A percentile compares a stretch with the other conserved stretches of the same genome.
Evolutionary conservation across 1,140 invertebrate genomes (phyloP).

Genomic region (Bilobella aurantiaca): DNA sequence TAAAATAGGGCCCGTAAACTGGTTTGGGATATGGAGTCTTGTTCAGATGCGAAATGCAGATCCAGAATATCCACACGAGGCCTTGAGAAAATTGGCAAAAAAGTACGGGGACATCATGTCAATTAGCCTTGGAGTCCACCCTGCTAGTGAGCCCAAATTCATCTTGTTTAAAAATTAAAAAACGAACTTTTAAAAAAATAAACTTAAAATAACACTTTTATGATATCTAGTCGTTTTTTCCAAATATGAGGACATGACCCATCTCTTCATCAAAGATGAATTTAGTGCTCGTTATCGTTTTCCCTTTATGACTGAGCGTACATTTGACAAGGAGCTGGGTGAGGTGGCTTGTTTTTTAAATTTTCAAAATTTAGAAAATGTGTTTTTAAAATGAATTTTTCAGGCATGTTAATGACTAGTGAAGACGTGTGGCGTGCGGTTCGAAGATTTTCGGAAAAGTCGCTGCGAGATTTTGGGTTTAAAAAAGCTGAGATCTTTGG

Average conservation of each 20-base stretch:
- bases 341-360: not conserved
- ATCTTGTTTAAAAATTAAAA: not conserved
- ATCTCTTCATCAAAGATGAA: not conserved
- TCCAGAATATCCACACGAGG: constrained; percentile 4
- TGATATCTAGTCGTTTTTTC: not conserved
- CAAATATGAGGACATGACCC: not conserved
- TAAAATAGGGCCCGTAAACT: constrained; percentile 8
- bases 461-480: constrained; percentile 41
- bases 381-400: not conserved
- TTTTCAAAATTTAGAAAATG: not conserved
- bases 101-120: constrained; percentile 14
- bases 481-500: constrained; percentile 27
- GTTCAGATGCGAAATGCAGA: not conserved
- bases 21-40: not conserved
- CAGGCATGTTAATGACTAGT: constrained; percentile 38
- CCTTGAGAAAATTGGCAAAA: constrained; percentile 6
- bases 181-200: not conserved
- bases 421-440: constrained; percentile 43
- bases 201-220: not conserved
- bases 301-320: not conserved
- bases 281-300: not conserved
- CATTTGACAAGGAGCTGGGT: constrained; percentile 3
- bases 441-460: constrained; percentile 38
- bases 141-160: not conserved
- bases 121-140: not conserved